Base-by-base conservation (phyloP, 1,140 invertebrate species). In the Cryptotermes secundus region DNA sequence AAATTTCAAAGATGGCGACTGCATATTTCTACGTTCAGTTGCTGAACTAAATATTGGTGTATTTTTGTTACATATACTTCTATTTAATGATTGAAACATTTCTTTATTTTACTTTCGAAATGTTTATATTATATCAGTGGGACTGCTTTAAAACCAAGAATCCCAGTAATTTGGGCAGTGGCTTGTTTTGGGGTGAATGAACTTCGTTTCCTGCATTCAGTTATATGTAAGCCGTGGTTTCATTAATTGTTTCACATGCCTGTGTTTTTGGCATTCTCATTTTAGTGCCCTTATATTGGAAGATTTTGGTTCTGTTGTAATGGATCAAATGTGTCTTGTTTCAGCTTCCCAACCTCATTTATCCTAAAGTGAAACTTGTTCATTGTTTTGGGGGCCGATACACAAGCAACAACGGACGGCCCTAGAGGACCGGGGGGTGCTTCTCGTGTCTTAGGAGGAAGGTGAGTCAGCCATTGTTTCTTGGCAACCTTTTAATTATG, bases 361-460 rank as follows among this genome's bases (percentile, higher is more conserved):
- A 42, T 82, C 81, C 42, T 82, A 31, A 82, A 82, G 81, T 82
- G 81, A 82, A 45, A 82, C 36, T 82, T 84, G 53, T 84, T 84
- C 79, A 79, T 89, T 88, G 87, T 88, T 87, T 87, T 88, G 87
- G 88, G 88, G 89, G 89, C 89, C 88, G 87, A 89, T 90, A 90
- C 91, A 90, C 92, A 93, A 92, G 90, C 94, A 96, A 90, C 95
- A 95, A 97, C 96, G 97, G 97, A 97, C 95, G 96, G 96, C 95
- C 95, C 96, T 94, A 96, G 94, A 96, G 95, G 94, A 95, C 93
- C 95, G 95, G 97, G 97, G 96, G 96, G 96, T 96, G 96, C 96
- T 97, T 97, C 96, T 97, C 96, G 96, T 97, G 96, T 96, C 95
- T 95, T 95, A 94, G 97, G 96, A 97, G 96, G 96, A 97, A 96